phyloP scores from a whole-genome alignment of 2,888 invertebrate species.

The Polyommatus iphigenia region DNA sequence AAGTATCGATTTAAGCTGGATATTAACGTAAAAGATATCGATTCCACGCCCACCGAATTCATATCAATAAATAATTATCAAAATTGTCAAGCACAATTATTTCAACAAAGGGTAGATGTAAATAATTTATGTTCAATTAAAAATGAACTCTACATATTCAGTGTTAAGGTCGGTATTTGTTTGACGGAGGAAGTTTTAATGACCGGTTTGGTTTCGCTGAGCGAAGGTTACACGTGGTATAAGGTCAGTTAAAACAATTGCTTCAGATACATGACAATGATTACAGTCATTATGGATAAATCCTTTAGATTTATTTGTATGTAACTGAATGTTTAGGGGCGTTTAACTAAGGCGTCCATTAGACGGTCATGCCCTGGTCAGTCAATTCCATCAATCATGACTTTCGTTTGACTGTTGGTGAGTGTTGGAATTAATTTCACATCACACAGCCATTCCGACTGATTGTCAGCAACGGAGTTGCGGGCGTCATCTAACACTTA shows the following conservation, averaged over 20 bases:
- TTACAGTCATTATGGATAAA: not conserved
- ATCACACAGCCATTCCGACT: no score
- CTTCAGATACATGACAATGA: not conserved
- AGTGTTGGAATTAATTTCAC: no score
- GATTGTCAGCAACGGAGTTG: no score
- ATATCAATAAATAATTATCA: constrained; percentile 26
- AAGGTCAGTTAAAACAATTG: not conserved
- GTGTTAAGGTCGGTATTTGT: constrained; percentile 10
- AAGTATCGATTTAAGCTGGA: not conserved
- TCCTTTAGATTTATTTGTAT: not conserved
- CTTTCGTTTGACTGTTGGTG: no score
- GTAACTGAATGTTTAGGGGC: no score
- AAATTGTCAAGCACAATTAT: constrained; percentile 22
- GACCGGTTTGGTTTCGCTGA: not conserved
- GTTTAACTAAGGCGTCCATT: no score
- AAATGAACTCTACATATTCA: not conserved
- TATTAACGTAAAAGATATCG: constrained; percentile 8
- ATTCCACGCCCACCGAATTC: constrained; percentile 13
- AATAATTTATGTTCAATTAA: not conserved
- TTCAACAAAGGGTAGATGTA: constrained; percentile 17
- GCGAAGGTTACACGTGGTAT: constrained; percentile 7
- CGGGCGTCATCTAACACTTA: no score
- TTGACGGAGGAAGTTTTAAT: not conserved
- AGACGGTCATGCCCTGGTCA: no score
- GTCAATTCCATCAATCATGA: no score